phyloP scores from a whole-genome alignment of 1,140 invertebrate genomes.

The Oscheius sp. region DNA sequence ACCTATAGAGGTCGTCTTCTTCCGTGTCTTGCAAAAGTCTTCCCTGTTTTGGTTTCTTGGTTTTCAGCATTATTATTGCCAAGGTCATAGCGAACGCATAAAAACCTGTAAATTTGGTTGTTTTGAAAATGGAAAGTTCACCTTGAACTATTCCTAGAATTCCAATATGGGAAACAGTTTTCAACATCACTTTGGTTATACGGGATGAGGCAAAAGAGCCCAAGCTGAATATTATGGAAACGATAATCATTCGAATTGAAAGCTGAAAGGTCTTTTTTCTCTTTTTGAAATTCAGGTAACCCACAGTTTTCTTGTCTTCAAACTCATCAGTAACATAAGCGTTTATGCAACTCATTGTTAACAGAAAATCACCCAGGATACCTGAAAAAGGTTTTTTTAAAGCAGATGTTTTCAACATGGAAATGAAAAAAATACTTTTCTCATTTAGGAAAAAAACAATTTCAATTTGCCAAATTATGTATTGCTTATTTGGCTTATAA shows the following conservation, averaged over 20 bases:
- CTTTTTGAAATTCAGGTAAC: background rate
- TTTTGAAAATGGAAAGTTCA: background rate
- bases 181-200: conserved; percentile 30
- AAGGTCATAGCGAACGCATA: conserved; percentile 24
- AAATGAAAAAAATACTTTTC: no score
- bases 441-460: no score
- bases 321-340: conserved; percentile 41
- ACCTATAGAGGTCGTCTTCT: background rate
- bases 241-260: conserved; percentile 41
- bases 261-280: conserved; percentile 16
- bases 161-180: conserved; percentile 16
- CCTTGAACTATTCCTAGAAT: conserved; percentile 35
- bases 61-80: conserved; percentile 5
- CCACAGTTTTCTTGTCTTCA: conserved; percentile 30
- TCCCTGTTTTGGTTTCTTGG: conserved; percentile 18
- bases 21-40: conserved; percentile 20
- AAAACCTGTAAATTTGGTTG: background rate
- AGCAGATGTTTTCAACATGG: background rate
- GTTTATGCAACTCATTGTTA: conserved; percentile 44
- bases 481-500: no score
- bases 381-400: background rate
- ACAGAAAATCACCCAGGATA: conserved; percentile 34
- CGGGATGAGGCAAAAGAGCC: conserved; percentile 23
- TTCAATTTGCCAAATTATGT: no score
- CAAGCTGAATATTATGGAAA: conserved; percentile 37